Percentiles rank a stretch among this genome's conserved stretches.
phyloP scores from a whole-genome alignment of 2,113 vertebrate species.

The Crocuta crocuta region DNA sequence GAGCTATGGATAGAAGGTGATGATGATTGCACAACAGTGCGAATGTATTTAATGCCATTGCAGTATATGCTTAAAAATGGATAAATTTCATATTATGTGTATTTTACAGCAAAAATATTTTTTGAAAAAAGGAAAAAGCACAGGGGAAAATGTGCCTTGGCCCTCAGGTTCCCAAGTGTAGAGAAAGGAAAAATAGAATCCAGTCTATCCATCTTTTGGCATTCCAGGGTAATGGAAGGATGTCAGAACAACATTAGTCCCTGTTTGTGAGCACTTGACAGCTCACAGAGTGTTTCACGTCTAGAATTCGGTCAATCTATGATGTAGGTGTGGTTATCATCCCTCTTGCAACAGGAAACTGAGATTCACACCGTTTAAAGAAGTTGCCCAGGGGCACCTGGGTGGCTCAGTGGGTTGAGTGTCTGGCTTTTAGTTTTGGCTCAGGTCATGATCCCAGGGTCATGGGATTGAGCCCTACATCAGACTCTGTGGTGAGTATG shows the following conservation, averaged over 20 bases:
- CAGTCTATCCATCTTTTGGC: not conserved
- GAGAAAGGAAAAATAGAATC: not conserved
- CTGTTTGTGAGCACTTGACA: not conserved
- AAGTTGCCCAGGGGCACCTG: not conserved
- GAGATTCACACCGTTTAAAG: not conserved
- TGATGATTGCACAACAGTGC: not conserved
- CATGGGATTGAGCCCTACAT: too few relatives aligned
- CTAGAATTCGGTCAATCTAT: not conserved
- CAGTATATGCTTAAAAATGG: not conserved
- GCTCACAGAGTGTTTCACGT: not conserved
- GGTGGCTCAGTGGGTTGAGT: too few relatives aligned
- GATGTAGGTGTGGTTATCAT: not conserved
- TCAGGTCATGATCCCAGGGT: too few relatives aligned
- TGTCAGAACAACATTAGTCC: not conserved
- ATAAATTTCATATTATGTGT: not conserved
- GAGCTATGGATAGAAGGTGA: not conserved
- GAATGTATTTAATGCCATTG: not conserved
- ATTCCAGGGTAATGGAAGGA: not conserved
- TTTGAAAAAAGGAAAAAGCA: not conserved
- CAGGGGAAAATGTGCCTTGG: not conserved
- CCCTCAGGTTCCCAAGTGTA: not conserved
- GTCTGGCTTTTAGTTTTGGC: too few relatives aligned
- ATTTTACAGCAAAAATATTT: not conserved
- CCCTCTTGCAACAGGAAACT: not conserved
- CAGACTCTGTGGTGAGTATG: too few relatives aligned